These are phyloP conservation scores for Aspidiotus rigidus DNA, from an alignment of 2,888 invertebrate genomes.

Conservation along the genomic window DNA sequence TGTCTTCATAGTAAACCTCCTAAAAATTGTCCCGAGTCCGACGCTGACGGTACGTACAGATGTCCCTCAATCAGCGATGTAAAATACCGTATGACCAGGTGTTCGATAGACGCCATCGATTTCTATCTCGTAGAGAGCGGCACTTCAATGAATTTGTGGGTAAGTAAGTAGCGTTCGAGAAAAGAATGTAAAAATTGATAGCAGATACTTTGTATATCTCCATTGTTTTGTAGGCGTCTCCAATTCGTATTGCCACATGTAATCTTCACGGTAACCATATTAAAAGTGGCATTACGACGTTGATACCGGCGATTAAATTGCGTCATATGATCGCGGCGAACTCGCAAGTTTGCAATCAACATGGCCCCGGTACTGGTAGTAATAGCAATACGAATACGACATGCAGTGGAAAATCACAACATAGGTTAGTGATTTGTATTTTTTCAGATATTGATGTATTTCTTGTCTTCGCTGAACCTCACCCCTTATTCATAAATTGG, in stretches of 20 bases:
- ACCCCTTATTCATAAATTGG: too few relatives aligned
- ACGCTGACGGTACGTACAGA: conserved; percentile 47
- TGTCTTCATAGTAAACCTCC: conserved; percentile 72
- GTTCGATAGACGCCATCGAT: conserved; percentile 80
- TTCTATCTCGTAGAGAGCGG: conserved; percentile 83
- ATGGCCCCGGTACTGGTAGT: conserved; percentile 42
- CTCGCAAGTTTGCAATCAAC: conserved; percentile 33
- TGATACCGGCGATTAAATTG: conserved; percentile 64
- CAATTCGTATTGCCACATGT: conserved; percentile 78
- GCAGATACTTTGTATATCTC: not conserved
- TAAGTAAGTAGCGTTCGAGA: conserved; percentile 41
- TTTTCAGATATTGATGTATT: too few relatives aligned
- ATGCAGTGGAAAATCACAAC: conserved; percentile 50
- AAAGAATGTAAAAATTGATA: not conserved
- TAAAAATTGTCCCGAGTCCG: conserved; percentile 58
- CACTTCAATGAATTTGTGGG: conserved; percentile 77
- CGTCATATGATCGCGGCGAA: conserved; percentile 57
- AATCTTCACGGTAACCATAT: conserved; percentile 91
- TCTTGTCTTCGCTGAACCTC: conserved; percentile 5
- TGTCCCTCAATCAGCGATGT: conserved; percentile 75
- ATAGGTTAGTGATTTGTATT: conserved; percentile 35
- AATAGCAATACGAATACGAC: conserved; percentile 60
- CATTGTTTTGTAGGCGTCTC: conserved; percentile 52
- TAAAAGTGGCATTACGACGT: conserved; percentile 76
- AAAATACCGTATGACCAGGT: conserved; percentile 86